Base-by-base conservation (phyloP, 2,888 invertebrate species). In the Diarsia dahlii region DNA sequence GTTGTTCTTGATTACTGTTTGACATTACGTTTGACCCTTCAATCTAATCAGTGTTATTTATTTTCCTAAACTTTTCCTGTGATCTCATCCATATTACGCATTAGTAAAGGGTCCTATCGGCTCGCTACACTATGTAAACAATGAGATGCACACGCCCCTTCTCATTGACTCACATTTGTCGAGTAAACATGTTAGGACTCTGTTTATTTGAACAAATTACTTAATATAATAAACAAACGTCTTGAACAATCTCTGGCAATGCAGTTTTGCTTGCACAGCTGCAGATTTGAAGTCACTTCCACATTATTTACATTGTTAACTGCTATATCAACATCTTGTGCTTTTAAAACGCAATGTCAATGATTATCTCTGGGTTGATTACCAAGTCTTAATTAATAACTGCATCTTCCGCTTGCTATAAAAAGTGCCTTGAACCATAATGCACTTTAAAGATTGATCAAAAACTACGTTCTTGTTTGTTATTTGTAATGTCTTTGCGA, bases 21-120 rank as follows among this genome's bases (percentile, higher is more conserved):
- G 93, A 92, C 92, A 91, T 90, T 85, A 86, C 50, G 48, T 75
- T 78, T 84, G 85, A 86, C 80, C 94, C 92, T 86, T 88, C 91
- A 92, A 93, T 93, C 90, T 93, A 92, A 94, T 94, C 94, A 92
- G 89, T 91, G 89, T 92, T 91, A 90, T 92, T 93, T 93, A 92
- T 94, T 93, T 91, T 91, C 92, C 92, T 92, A 93, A 94, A 94
- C 90, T 92, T 93, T 94, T 94, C 94, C 93, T 92, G 91, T 94
- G 95, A 95, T 95, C 93, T 95, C 94, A 94, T 94, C 90, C 89
- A 88, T 91, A 91, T 88, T 92, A 91, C 91, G 92, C 91, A 89
- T 88, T 87, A 87, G 81, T 84, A 64, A 71, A 66, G 66, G 50
- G 74, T 58, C 71, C 77, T 82, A 88, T 88, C 82, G 76, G 71